Evolutionary conservation across 1,140 invertebrate genomes (phyloP).

Genomic region (Drosophila lowei): DNA sequence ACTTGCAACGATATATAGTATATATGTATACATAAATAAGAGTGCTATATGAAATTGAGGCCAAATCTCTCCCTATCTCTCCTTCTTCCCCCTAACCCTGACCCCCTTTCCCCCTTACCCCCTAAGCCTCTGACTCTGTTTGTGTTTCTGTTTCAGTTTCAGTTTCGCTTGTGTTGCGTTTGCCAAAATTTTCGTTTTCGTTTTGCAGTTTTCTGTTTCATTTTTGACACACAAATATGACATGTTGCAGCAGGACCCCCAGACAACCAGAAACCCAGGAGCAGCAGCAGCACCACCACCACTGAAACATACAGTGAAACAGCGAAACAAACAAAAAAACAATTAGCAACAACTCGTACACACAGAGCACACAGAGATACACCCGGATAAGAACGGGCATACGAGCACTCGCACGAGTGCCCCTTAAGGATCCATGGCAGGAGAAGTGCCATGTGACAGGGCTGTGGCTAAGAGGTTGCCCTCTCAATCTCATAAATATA

Average conservation of each 20-base stretch:
- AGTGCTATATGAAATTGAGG: slow-evolving; percentile 8
- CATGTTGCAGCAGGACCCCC: slow-evolving; percentile 22
- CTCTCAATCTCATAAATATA: no score
- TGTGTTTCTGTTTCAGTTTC: no score
- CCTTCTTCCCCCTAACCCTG: neutral
- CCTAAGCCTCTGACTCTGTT: no score
- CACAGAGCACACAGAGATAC: no score
- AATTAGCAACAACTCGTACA: slow-evolving; percentile 44
- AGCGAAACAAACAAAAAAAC: slow-evolving; percentile 14
- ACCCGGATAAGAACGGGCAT: no score
- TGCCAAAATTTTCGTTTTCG: slow-evolving; percentile 36
- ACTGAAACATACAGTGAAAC: neutral
- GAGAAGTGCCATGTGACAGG: no score
- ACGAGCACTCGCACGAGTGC: no score
- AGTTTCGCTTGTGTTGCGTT: slow-evolving; percentile 38
- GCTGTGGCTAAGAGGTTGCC: no score
- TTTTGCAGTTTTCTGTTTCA: slow-evolving; percentile 41
- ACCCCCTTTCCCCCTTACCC: neutral
- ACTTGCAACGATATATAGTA: neutral
- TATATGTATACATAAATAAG: slow-evolving; percentile 9
- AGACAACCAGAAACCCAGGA: neutral
- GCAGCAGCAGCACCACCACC: slow-evolving; percentile 1
- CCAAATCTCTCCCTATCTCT: slow-evolving; percentile 10
- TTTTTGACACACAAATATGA: slow-evolving; percentile 24
- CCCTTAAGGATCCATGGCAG: no score